Conservation (phyloP, 2,888 invertebrate genomes). For the Clepsis dumicolana region DNA sequence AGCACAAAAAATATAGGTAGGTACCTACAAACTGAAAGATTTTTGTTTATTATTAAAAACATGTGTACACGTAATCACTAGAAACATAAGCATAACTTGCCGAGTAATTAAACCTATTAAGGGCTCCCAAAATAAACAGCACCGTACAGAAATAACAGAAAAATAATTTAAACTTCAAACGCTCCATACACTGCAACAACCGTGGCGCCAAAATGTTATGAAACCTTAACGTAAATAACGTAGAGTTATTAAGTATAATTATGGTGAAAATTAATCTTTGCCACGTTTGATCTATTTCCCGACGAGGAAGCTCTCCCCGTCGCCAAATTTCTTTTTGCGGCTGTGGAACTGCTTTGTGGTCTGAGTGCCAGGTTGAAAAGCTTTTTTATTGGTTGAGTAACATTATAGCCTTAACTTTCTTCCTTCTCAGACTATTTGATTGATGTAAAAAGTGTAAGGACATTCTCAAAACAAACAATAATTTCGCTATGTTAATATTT, state of each 20-base stretch:
- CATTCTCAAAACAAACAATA: no score
- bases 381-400: neutral
- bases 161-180: conserved; percentile 50
- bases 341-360: neutral
- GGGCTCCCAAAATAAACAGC: conserved; percentile 14
- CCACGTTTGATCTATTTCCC: conserved; percentile 74
- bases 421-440: no score
- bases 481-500: no score
- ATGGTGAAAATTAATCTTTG: conserved; percentile 67
- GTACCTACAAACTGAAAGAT: no score
- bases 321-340: conserved; percentile 39
- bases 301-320: conserved; percentile 63
- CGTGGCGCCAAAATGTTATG: conserved; percentile 58
- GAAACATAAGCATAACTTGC: neutral
- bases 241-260: conserved; percentile 65
- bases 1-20: no score
- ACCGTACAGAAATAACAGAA: conserved; percentile 11
- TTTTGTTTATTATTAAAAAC: no score
- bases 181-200: conserved; percentile 42
- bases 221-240: conserved; percentile 48
- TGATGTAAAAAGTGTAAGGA: no score
- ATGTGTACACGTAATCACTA: neutral
- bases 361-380: conserved; percentile 6
- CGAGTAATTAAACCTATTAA: conserved; percentile 3
- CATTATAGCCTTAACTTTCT: no score